Evolutionary conservation across 2,888 invertebrate species (phyloP).

Genomic region (Exephanes ischioxanthus): DNA sequence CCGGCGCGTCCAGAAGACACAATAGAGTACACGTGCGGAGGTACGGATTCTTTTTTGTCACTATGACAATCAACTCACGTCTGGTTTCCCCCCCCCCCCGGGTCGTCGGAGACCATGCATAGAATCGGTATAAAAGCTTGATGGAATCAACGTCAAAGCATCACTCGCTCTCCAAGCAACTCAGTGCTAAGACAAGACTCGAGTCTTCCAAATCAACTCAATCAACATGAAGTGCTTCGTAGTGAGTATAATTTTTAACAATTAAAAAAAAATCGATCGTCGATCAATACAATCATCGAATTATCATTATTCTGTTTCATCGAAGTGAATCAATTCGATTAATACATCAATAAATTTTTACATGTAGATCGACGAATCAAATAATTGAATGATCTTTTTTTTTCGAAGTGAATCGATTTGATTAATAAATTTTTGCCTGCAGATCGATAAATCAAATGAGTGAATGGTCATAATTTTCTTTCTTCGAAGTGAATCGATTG

Average conservation of each 20-base stretch:
- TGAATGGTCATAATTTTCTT: not conserved
- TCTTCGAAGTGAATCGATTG: not conserved
- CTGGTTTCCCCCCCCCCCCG: constrained; percentile 36
- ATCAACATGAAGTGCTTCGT: constrained; percentile 81
- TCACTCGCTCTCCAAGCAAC: constrained; percentile 77
- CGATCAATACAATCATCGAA: not conserved
- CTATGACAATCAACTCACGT: constrained; percentile 74
- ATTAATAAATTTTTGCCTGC: not conserved
- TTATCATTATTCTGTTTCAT: not conserved
- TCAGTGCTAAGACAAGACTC: constrained; percentile 69
- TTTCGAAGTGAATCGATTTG: not conserved
- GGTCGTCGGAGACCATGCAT: constrained; percentile 46
- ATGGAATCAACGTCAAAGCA: constrained; percentile 70
- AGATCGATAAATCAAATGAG: not conserved
- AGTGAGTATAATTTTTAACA: constrained; percentile 73
- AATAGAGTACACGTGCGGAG: constrained; percentile 52
- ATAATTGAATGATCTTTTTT: not conserved
- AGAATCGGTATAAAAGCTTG: constrained; percentile 78
- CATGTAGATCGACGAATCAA: not conserved
- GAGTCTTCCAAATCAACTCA: constrained; percentile 51
- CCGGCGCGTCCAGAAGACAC: constrained; percentile 33
- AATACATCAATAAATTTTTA: not conserved
- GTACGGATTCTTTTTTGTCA: constrained; percentile 31
- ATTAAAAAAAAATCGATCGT: not conserved
- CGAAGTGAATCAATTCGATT: not conserved